Percentiles rank a stretch among this genome's conserved stretches.
These are phyloP conservation scores for Pseudopipra pipra DNA, from an alignment of 2,113 vertebrate species.

Conservation along the genomic window DNA sequence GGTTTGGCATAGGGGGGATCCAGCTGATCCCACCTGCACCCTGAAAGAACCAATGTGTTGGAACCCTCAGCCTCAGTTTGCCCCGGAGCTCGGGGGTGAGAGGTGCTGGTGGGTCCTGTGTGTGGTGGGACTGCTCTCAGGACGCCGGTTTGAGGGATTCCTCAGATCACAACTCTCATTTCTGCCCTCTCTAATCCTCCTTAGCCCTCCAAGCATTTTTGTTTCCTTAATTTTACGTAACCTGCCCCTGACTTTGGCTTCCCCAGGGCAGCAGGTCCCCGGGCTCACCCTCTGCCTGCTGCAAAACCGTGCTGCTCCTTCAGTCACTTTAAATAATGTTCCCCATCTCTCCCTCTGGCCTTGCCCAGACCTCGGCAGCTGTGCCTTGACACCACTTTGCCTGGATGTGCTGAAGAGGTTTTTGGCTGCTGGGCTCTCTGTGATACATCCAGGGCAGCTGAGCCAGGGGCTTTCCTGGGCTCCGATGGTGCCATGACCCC, in stretches of 20 bases:
- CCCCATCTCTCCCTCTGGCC: neutral
- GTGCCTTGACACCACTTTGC: neutral
- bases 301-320: neutral
- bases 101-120: neutral
- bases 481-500: accelerated
- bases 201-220: neutral
- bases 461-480: neutral
- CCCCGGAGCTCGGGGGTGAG: neutral
- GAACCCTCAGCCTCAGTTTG: no score
- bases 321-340: neutral
- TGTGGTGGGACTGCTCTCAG: neutral
- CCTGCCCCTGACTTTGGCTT: neutral
- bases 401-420: neutral
- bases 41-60: accelerated
- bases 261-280: neutral
- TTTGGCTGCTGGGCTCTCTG: neutral
- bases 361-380: neutral
- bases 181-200: neutral
- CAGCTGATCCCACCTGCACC: neutral
- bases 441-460: neutral
- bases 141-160: neutral
- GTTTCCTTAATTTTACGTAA: neutral
- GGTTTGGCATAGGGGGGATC: neutral
- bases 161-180: accelerated
- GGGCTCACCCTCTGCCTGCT: neutral